These are phyloP conservation scores for Bedellia somnulentella DNA, from an alignment of 2,888 invertebrate species.

Conservation along the genomic window DNA sequence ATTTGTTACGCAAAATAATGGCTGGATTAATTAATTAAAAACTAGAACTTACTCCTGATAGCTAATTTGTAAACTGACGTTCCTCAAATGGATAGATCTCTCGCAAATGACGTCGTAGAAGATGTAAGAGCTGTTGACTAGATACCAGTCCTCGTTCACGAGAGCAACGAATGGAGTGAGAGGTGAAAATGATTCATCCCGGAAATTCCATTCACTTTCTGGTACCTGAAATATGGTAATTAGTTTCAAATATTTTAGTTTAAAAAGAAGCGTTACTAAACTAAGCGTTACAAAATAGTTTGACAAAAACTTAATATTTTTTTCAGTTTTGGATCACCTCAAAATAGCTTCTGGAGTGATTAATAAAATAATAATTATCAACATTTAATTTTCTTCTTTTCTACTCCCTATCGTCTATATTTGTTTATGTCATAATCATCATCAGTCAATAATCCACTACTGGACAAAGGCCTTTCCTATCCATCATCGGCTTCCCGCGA, in stretches of 20 bases:
- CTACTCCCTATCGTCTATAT: too few species aligned
- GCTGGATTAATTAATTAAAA: too few species aligned
- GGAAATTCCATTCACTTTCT: constrained; percentile 25
- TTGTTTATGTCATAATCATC: too few species aligned
- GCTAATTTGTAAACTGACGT: constrained; percentile 21
- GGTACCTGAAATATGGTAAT: constrained; percentile 22
- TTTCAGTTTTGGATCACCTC: too few species aligned
- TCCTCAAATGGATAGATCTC: constrained; percentile 20
- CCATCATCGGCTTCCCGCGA: too few species aligned
- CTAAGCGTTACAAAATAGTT: background rate
- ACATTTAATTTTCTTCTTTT: too few species aligned
- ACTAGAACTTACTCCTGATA: constrained; percentile 26
- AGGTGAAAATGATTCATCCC: constrained; percentile 8
- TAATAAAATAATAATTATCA: too few species aligned
- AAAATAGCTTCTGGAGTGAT: too few species aligned
- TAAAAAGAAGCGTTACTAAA: background rate
- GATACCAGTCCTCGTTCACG: constrained; percentile 25
- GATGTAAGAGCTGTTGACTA: constrained; percentile 28
- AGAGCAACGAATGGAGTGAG: constrained; percentile 25
- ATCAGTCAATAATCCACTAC: background rate
- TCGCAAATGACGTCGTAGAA: constrained; percentile 47
- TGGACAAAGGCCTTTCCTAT: background rate
- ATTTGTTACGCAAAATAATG: too few species aligned
- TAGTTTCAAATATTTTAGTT: background rate
- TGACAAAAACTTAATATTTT: too few species aligned